phyloP scores from a whole-genome alignment of 92 coral and sea anemone species.

The Phenganax stokvisi region DNA sequence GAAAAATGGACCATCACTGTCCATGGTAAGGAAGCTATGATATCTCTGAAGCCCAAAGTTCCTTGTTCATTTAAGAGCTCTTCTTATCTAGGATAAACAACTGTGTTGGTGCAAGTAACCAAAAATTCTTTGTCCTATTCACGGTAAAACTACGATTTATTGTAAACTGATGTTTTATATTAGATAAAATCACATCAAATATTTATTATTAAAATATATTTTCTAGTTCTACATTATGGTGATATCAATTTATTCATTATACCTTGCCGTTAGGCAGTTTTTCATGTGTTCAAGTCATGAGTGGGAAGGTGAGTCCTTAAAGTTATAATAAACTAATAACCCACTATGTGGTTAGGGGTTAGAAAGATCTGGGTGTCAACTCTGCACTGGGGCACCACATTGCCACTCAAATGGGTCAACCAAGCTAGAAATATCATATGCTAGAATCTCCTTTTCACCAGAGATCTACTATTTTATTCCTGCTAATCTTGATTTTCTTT shows the following conservation, averaged over 20 bases:
- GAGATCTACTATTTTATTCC: neutral
- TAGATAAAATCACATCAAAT: neutral
- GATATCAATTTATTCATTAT: slow-evolving; percentile 73
- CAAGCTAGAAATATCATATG: neutral
- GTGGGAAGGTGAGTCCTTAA: slow-evolving; percentile 68
- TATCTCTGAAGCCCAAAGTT: neutral
- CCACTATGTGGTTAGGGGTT: neutral
- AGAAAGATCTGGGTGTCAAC: neutral
- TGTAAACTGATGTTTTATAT: neutral
- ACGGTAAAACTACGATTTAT: slow-evolving; percentile 58
- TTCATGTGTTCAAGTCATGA: slow-evolving; percentile 77
- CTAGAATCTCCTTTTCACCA: neutral
- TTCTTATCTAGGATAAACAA: slow-evolving; percentile 74
- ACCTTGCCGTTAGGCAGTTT: slow-evolving; percentile 71
- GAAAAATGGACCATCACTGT: slow-evolving; percentile 99
- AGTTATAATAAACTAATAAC: neutral
- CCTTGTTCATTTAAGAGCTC: neutral
- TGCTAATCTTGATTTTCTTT: neutral
- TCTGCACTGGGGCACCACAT: neutral
- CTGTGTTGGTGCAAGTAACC: slow-evolving; percentile 98
- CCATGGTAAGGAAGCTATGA: slow-evolving; percentile 23
- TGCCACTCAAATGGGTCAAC: no score
- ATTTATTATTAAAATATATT: slow-evolving; percentile 1
- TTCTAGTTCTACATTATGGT: slow-evolving; percentile 84
- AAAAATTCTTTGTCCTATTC: slow-evolving; percentile 88